Evolutionary conservation across 2,797 vertebrate genomes (phyloP), one percentile per base, ranked within the genome.

Genomic region (Parotocinclus haroldoi): DNA sequence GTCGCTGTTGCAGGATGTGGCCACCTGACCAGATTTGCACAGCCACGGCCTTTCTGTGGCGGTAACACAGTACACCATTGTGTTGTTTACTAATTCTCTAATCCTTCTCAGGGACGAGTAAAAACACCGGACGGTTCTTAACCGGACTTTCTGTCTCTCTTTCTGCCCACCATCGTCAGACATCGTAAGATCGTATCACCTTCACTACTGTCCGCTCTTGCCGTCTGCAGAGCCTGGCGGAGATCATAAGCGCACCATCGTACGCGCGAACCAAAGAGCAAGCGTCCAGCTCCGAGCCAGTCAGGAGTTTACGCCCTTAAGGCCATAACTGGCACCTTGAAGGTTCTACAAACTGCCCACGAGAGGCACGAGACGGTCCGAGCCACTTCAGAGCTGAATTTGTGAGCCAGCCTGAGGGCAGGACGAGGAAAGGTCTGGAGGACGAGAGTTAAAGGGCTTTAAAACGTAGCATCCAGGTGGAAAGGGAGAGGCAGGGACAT

Each of bases 151-250:
- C 40, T 66, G n/a, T 38, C 11, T 60, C 56, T 13, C 10, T 18
- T 17, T 56, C 38, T 53, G n/a, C 38, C 68, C 52, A 16, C 27
- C 11, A 4, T 1, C 18, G 36, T 9, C 16, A 27, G 13, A 48
- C 7, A 16, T 10, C 27, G 13, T 66, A 57, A 57, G 44, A 39
- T 44, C 12, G 14, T 36, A 14, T 66, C 45, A 66, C 57, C 40
- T 65, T 16, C 36, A 39, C 16, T 7, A 9, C 27, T 38, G 44
- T 7, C 36, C 16, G 2, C 45, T 14, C 42, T 9, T 12, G 42
- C 0, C 18, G 63, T 48, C 54, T 49, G 46, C 45, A 7, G 44
- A 44, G 54, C 45, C 44, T 58, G 16, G 4, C 19, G 13, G 11
- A 5, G 5, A 27, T 27, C 27, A 27, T 27, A 27, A 27, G 2